Conservation (phyloP, 2,113 vertebrate species). For the Eira barbara region DNA sequence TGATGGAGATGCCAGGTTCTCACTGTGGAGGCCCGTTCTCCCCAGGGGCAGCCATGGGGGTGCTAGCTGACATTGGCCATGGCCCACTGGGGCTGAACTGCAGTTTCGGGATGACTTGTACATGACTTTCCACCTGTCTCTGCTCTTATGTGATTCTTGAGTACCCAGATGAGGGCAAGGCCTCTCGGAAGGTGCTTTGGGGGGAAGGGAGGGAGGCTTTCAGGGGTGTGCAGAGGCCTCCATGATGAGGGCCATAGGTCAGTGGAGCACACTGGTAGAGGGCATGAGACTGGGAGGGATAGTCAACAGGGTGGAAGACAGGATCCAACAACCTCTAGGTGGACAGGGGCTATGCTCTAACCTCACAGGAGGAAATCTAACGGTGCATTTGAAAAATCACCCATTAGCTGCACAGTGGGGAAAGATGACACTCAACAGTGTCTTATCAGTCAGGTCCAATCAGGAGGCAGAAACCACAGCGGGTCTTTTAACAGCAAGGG, state of each 20-base stretch:
- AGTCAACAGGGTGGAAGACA: neutral
- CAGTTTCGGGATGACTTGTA: neutral
- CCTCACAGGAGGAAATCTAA: neutral
- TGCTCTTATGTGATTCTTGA: neutral
- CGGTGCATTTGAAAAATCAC: neutral
- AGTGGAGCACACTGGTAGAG: neutral
- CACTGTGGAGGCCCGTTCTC: neutral
- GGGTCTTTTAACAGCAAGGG: neutral
- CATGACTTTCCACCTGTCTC: neutral
- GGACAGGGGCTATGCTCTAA: neutral
- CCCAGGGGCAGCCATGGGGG: neutral
- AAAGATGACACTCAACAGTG: neutral
- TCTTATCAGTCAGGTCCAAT: neutral
- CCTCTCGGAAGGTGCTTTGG: neutral
- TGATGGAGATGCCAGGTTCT: neutral
- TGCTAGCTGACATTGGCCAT: neutral
- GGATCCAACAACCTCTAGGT: neutral
- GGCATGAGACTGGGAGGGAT: neutral
- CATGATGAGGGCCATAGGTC: neutral
- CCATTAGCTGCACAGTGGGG: no score
- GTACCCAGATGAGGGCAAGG: neutral
- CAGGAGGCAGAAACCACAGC: neutral
- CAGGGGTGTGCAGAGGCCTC: neutral
- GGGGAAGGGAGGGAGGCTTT: neutral
- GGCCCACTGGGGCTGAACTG: neutral